Evolutionary conservation across 92 coral and sea anemone genomes (phyloP).

Genomic region (Chrysogorgia sp.): DNA sequence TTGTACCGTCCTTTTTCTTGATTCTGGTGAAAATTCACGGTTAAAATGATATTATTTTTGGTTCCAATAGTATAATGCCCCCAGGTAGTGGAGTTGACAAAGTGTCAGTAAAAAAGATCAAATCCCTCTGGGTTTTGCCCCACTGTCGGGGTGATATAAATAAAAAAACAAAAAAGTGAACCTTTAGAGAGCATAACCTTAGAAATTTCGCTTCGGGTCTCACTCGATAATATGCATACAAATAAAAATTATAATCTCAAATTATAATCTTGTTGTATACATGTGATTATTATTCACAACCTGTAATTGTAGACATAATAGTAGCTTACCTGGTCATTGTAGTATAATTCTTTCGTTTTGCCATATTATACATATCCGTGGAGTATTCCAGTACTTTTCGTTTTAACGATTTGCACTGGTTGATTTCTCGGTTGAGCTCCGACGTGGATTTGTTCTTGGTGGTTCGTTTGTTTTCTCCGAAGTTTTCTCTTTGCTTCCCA

Average conservation of each 20-base stretch:
- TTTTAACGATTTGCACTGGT: constrained; percentile 24
- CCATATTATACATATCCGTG: constrained; percentile 26
- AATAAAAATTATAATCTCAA: not conserved
- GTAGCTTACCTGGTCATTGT: constrained; percentile 12
- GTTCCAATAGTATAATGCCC: constrained; percentile 21
- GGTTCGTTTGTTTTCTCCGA: not conserved
- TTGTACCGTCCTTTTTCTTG: constrained; percentile 29
- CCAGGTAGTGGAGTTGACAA: not conserved
- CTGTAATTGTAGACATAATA: no score
- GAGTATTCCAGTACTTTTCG: constrained; percentile 20
- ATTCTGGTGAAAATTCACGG: constrained; percentile 12
- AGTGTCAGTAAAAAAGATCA: no score
- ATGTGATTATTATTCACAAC: no score
- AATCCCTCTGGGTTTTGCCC: not conserved
- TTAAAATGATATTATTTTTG: constrained; percentile 5
- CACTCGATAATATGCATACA: not conserved
- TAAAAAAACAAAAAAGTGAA: constrained; percentile 1
- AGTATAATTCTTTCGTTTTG: constrained; percentile 21
- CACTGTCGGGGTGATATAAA: constrained; percentile 25
- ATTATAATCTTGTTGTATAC: not conserved
- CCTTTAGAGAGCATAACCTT: constrained; percentile 22
- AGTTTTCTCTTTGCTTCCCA: constrained; percentile 2
- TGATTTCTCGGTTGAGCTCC: constrained; percentile 9
- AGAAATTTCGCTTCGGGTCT: constrained; percentile 1
- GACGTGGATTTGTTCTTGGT: constrained; percentile 8